A percentile compares a stretch with the other conserved stretches of the same genome.
phyloP scores from a whole-genome alignment of 2,797 vertebrate species.

The Schizothorax lantsangensis region DNA sequence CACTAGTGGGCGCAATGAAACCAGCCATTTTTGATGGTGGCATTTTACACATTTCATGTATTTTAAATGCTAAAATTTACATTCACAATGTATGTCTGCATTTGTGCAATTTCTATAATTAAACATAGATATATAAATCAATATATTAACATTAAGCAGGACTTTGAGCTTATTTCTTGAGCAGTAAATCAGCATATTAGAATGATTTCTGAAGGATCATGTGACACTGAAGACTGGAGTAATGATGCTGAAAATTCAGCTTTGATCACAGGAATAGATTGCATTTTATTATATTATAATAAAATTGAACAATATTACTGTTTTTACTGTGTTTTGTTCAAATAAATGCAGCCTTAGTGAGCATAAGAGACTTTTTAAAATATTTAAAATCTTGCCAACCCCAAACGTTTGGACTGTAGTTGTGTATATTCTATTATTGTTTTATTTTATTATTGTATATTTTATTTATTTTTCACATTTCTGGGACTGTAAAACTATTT shows the following conservation, averaged over 20 bases:
- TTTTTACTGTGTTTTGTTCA: no score
- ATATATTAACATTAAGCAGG: background rate
- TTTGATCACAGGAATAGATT: background rate
- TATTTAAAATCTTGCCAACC: background rate
- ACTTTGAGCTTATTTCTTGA: background rate
- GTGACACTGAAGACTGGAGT: background rate
- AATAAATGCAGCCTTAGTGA: conserved; percentile 6
- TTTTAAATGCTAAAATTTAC: background rate
- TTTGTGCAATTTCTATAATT: background rate
- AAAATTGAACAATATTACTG: background rate
- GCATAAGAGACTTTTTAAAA: background rate
- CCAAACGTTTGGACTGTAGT: background rate
- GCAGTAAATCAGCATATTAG: background rate
- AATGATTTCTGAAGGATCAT: background rate
- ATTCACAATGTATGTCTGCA: background rate
- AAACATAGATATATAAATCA: background rate
- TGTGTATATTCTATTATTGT: background rate
- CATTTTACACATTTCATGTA: background rate
- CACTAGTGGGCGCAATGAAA: background rate
- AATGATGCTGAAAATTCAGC: background rate
- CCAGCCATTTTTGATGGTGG: background rate
- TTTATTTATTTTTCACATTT: background rate
- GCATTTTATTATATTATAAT: background rate
- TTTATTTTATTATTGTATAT: no score
- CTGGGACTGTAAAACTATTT: background rate